These are phyloP conservation scores for Nerophis lumbriciformis DNA, from an alignment of 2,113 vertebrate species.

Conservation along the genomic window DNA sequence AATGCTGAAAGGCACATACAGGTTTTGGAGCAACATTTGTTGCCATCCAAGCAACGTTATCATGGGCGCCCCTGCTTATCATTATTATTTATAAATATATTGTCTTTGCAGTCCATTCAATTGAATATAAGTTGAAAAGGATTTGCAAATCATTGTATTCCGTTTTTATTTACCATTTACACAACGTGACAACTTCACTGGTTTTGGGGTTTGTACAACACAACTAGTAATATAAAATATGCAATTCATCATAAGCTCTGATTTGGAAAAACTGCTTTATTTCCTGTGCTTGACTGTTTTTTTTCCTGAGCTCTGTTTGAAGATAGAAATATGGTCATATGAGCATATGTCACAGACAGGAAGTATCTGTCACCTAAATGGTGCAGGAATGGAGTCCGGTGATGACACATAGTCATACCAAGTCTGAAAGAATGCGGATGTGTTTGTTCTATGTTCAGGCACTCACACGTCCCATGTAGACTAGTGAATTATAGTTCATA, in stretches of 20 bases:
- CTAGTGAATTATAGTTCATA: too few species aligned
- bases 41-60: too few species aligned
- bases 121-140: too few species aligned
- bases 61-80: too few species aligned
- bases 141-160: too few species aligned
- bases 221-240: background rate
- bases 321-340: background rate
- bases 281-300: background rate
- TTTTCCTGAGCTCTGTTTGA: background rate
- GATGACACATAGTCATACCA: conserved; percentile 23
- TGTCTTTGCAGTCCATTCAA: too few species aligned
- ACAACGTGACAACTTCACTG: too few species aligned
- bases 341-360: conserved; percentile 19
- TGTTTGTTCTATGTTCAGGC: background rate
- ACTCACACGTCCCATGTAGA: background rate
- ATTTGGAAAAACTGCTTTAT: background rate
- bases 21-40: too few species aligned
- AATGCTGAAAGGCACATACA: too few species aligned
- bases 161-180: too few species aligned
- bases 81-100: too few species aligned
- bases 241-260: background rate
- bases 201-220: background rate
- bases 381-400: conserved; percentile 11
- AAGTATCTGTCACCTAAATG: conserved; percentile 18
- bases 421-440: conserved; percentile 14